Evolutionary conservation across 2,113 vertebrate species (phyloP), one percentile per base, ranked within the genome.

Genomic region (Neodontobutis hainanensis): DNA sequence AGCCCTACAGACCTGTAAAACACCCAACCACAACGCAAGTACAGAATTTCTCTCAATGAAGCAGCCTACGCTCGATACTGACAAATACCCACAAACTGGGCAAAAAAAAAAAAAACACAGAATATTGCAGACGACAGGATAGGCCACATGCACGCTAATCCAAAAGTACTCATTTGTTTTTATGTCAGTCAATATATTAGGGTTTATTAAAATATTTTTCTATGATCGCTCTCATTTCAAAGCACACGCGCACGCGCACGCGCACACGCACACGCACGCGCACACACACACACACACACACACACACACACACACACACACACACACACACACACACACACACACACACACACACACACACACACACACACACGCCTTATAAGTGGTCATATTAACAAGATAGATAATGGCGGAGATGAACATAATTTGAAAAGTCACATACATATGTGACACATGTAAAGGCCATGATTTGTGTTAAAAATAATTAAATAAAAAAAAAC

Each of bases 331-430:
- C 61, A 50, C 47, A 62, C 35, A 4, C 40, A 58, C 62, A 6
- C 15, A 14, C 47, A 52, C 14, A 48, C 45, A 58, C 62, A 61
- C 35, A 34, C 34, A 40, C 4, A 27, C 46, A 57, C 15, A 9
- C 61, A 73, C 35, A 57, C 49, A 14, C 57, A 52, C 70, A 53
- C 50, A 47, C 63, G 47, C 15, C 68, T 11, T 58, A 48, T 70
- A 76, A 89, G 83, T 87, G 75, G 78, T 87, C 70, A 63, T 72
- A 76, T 65, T 74, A 60, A 72, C 71, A 68, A 77, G 16, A 67
- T 48, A 27, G 61, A 45, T 43, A 63, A 14, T 53, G 60, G 61
- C 66, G 57, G 7, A 35, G 69, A 43, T 48, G 40, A 73, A 64
- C 43, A 59, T 6, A 8, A 71, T 68, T n/a, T 64, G 77, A 78